Conservation (phyloP, 2,113 vertebrate genomes). For the Callithrix jacchus region DNA sequence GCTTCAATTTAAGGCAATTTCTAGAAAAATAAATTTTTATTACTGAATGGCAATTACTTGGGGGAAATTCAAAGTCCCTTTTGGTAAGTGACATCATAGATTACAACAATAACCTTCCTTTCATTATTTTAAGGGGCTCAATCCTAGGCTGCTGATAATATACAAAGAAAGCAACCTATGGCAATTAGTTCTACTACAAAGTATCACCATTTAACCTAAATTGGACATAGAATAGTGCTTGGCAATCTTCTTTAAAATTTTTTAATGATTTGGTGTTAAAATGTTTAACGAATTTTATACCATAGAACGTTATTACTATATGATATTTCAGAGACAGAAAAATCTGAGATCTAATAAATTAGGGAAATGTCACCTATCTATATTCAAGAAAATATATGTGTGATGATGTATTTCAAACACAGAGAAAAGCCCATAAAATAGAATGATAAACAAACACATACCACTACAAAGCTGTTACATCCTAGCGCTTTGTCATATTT, state of each 20-base stretch:
- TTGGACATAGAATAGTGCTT: not conserved
- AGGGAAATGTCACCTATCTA: not conserved
- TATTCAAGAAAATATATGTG: not conserved
- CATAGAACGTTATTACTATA: not conserved
- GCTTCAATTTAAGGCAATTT: constrained; percentile 5
- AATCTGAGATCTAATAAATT: not conserved
- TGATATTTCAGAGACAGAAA: not conserved
- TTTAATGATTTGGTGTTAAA: not conserved
- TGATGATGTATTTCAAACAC: not conserved
- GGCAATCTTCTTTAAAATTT: not conserved
- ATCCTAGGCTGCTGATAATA: not conserved
- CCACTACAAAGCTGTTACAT: not conserved
- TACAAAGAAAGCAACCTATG: not conserved
- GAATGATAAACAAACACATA: not conserved
- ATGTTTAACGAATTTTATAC: not conserved
- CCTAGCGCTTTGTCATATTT: not conserved
- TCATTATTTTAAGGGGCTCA: not conserved
- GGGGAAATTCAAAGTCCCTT: not conserved
- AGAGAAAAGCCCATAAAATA: not conserved
- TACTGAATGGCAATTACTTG: not conserved
- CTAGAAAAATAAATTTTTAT: constrained; percentile 15
- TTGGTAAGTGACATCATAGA: not conserved
- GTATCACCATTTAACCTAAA: not conserved
- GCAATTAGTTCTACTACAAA: not conserved
- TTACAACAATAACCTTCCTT: constrained; percentile 15